These are phyloP conservation scores for Mesoligia furuncula DNA, from an alignment of 2,888 invertebrate genomes.

Conservation along the genomic window DNA sequence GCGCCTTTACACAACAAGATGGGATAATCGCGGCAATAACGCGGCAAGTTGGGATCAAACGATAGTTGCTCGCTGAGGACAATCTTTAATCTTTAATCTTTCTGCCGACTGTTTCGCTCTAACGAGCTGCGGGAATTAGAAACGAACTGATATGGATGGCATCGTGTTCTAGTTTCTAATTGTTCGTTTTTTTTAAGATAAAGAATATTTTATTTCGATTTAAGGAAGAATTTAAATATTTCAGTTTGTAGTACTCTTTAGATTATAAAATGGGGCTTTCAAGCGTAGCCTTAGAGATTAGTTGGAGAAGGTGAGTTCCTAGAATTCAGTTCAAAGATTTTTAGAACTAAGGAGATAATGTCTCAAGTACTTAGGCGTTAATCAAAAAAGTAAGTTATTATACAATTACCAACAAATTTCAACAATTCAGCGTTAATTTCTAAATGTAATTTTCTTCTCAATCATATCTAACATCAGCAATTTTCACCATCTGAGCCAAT, in stretches of 20 bases:
- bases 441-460: not conserved
- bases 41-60: constrained; percentile 59
- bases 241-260: too few species aligned
- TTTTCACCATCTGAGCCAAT: not conserved
- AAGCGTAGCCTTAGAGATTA: not conserved
- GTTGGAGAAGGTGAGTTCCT: not conserved
- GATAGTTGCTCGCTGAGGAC: constrained; percentile 47
- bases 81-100: constrained; percentile 59
- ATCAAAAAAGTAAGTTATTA: not conserved
- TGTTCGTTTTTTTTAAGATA: not conserved
- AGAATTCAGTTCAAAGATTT: too few species aligned
- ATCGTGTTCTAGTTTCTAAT: constrained; percentile 5
- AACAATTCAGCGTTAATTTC: not conserved
- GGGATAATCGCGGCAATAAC: constrained; percentile 45
- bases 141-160: constrained; percentile 18
- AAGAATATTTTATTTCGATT: not conserved
- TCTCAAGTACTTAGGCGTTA: not conserved
- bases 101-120: constrained; percentile 27
- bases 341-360: not conserved
- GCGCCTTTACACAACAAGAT: constrained; percentile 13
- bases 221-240: not conserved
- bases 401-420: too few species aligned
- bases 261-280: not conserved
- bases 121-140: constrained; percentile 49
- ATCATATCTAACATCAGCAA: not conserved